Base-by-base conservation (phyloP, 2,113 vertebrate genomes). In the Puntigrus tetrazona region DNA sequence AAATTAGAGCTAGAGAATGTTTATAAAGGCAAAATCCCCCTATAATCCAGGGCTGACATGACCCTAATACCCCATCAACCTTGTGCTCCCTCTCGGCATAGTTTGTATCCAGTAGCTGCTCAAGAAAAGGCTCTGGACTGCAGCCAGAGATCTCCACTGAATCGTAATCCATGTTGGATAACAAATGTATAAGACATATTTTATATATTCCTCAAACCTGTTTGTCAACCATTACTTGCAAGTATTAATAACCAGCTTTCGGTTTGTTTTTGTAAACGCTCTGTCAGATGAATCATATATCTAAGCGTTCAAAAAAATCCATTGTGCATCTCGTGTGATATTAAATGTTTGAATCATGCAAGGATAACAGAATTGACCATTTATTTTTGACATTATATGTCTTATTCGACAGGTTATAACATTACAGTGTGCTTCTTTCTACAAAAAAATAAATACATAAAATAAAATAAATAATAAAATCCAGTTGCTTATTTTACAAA, bases 21-120 rank as follows among this genome's bases (percentile, higher is more conserved):
- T 93, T 93, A 93, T 94, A 92, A 93, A 94, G 93, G 93, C 93
- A 93, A 94, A 94, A 92, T 88, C 90, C 89, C 87, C 87, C 93
- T 92, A 93, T 94, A 94, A 94, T 93, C 91, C 91, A 75, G 79
- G 87, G 87, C 87, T 91, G 91, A 92, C 93, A 92, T 92, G 90
- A 93, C 92, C 91, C 90, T 91, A 90, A 92, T 93, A 89, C 92
- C 90, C 89, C 43, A 86, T 86, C 86, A 47, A 61, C 55, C 52
- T 20, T 29, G 22, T 14, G 34, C 11, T 73, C 70, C 14, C 52
- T 78, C 77, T 41, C 7, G 5, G 50, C 52, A 59, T n/a, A 59
- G 31, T 18, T 61, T 41, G 20, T 61, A 61, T 61, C 77, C 55
- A 61, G 77, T 61, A 59, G 36, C 36, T 59, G 20, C 31, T 16